Base-by-base conservation (phyloP, 1,140 invertebrate genomes). In the Odontomachus brunneus region DNA sequence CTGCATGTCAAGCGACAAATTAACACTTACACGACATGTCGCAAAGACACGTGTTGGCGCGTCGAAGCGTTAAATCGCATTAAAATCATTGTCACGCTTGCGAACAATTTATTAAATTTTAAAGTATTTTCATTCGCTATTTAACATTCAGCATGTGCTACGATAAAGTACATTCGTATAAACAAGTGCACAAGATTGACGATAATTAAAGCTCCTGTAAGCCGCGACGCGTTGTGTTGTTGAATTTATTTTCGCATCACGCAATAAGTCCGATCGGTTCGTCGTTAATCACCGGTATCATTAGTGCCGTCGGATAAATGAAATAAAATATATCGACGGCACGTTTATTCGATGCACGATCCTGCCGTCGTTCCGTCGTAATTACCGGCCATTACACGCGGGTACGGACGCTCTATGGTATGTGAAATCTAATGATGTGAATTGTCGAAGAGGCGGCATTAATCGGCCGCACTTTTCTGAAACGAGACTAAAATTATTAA, bases 211-310 rank as follows among this genome's bases (percentile, higher is more conserved):
- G 80, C 44, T 4, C 11, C 26, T 48, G 51, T 53, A 19, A 53
- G 55, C 17, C 33, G 51, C 51, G 51, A 11, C 63, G 12, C 49
- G 48, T 69, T 69, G 26, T 69, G 75, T 69, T 33, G 38, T 69
- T 33, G 38, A 80, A 80, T 71, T 59, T 49, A 80, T 80, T 80
- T 80, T 80, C 75, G 19, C 22, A 80, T 80, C 69, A 55, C 49
- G 67, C 51, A 44, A 71, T 80, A 80, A 80, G 53, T 80, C 57
- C 65, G 19, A 80, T 80, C 65, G 63, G 38, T 78, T 57, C 14
- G 38, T 80, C 75, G 51, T 80, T 80, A 80, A 80, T 80, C 75
- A 71, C 57, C 33, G 57, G 71, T 69, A 71, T 71, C 53, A 71
- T 80, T 80, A 80, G 75, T 71, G 38, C 9, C 9, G 4, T 33